Conservation (phyloP, 2,113 vertebrate species). For the Alosa alosa region DNA sequence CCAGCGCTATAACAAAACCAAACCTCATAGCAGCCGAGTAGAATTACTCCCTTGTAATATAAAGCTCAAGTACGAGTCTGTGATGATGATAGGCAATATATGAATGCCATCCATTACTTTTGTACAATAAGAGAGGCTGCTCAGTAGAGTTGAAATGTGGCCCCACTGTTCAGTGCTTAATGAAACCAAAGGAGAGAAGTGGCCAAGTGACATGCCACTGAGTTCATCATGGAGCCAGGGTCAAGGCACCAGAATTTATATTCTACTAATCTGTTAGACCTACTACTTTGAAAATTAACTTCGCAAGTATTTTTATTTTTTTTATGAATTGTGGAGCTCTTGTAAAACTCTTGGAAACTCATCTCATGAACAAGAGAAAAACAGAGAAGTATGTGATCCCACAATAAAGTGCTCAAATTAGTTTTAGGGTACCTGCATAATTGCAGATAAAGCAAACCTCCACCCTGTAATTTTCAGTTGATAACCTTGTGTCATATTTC, state of each 20-base stretch:
- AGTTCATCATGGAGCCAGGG: neutral
- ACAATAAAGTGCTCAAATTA: neutral
- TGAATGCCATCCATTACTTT: constrained; percentile 11
- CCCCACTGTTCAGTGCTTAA: neutral
- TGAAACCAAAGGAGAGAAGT: neutral
- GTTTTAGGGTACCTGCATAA: neutral
- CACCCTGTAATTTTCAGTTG: neutral
- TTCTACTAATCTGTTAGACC: neutral
- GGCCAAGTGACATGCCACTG: neutral
- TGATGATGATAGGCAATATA: neutral
- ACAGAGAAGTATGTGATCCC: neutral
- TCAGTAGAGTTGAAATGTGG: neutral
- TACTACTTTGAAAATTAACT: neutral
- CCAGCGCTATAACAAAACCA: neutral
- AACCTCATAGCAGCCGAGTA: neutral
- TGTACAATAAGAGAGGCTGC: neutral
- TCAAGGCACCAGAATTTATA: neutral
- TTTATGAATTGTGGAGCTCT: neutral
- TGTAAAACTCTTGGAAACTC: neutral
- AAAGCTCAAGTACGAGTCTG: neutral
- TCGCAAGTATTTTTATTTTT: too few relatives aligned
- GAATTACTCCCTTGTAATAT: neutral
- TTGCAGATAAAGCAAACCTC: neutral
- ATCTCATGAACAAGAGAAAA: neutral
- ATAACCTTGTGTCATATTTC: neutral